Conservation (phyloP, 2,888 invertebrate species). For the Cheilosia urbana region DNA sequence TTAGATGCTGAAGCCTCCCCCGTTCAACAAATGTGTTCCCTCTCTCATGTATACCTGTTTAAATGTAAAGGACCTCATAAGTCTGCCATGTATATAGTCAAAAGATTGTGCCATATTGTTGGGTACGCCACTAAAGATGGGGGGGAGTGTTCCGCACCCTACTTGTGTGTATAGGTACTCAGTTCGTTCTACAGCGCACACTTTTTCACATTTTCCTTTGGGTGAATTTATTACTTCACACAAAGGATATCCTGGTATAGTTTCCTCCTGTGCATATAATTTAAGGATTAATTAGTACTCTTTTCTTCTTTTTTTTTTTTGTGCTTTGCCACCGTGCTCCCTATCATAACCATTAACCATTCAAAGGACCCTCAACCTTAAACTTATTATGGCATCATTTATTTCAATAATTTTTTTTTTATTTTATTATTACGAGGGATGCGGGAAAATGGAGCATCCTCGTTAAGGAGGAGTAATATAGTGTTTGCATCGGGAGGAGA, state of each 20-base stretch:
- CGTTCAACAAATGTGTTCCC: conserved; percentile 21
- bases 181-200: conserved; percentile 12
- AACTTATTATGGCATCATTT: conserved; percentile 62
- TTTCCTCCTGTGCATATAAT: conserved; percentile 65
- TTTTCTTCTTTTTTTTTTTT: conserved; percentile 17
- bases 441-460: conserved; percentile 20
- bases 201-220: conserved; percentile 38
- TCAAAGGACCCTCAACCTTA: conserved; percentile 67
- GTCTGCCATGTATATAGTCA: conserved; percentile 15
- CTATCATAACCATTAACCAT: conserved; percentile 53
- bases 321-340: conserved; percentile 1
- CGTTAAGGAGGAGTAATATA: background rate
- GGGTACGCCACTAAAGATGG: conserved; percentile 14
- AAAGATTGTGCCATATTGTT: conserved; percentile 59
- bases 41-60: conserved; percentile 21
- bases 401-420: conserved; percentile 51
- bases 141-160: conserved; percentile 39
- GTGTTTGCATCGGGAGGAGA: conserved; percentile 12
- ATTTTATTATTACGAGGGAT: conserved; percentile 10
- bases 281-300: conserved; percentile 68
- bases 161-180: background rate
- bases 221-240: conserved; percentile 63
- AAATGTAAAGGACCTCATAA: conserved; percentile 48
- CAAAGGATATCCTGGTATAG: conserved; percentile 71
- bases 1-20: conserved; percentile 51